Evolutionary conservation across 2,888 invertebrate species (phyloP).

Genomic region (Yponomeuta evonymella): DNA sequence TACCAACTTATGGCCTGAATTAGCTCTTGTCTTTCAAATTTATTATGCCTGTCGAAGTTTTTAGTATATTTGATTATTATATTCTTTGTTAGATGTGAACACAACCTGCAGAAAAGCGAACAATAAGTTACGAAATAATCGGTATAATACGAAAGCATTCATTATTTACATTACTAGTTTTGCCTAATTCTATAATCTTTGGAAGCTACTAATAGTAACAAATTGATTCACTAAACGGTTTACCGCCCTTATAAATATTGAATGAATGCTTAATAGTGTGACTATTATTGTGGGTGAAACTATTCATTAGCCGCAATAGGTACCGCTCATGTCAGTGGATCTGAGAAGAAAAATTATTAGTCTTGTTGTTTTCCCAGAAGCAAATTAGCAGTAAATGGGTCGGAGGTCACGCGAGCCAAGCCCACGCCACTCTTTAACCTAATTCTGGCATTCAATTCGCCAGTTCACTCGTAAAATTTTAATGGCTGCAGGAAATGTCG

Average conservation of each 20-base stretch:
- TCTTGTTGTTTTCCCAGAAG: conserved; percentile 43
- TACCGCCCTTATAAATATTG: background rate
- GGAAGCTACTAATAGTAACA: background rate
- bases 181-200: background rate
- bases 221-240: background rate
- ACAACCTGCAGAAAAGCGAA: too few relatives aligned
- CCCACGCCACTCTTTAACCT: conserved; percentile 62
- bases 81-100: too few relatives aligned
- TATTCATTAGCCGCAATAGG: background rate
- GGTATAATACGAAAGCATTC: conserved; percentile 3
- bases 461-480: conserved; percentile 72
- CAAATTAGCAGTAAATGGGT: conserved; percentile 44
- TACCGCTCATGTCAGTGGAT: conserved; percentile 22
- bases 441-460: conserved; percentile 69
- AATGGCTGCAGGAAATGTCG: conserved; percentile 61
- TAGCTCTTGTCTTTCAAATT: too few relatives aligned
- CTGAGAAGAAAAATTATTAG: conserved; percentile 28
- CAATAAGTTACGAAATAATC: conserved; percentile 30
- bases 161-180: too few relatives aligned
- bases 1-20: background rate
- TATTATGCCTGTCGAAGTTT: too few relatives aligned
- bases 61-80: too few relatives aligned
- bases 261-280: background rate
- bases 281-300: background rate
- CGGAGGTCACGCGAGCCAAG: conserved; percentile 52